Evolutionary conservation across 1,140 invertebrate genomes (phyloP), one percentile per base, ranked within the genome.

Genomic region (Laupala kohalensis): DNA sequence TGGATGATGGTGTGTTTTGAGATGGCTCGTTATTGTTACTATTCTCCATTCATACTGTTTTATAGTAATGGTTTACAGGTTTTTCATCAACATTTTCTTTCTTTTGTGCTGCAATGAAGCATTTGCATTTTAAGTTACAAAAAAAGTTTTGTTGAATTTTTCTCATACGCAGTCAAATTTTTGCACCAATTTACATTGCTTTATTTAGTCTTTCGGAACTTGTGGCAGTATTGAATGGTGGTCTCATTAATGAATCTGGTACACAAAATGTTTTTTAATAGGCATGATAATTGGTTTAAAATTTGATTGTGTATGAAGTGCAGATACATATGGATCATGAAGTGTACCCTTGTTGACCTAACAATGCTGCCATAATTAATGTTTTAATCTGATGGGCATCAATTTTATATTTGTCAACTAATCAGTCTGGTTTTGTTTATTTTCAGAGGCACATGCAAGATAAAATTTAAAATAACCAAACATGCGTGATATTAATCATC

Each of bases 381-480:
- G 26, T 68, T 68, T 24, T 68, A 29, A 26, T 37, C 67, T 29
- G 27, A 28, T 69, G 53, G 71, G 71, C 71, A 72, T 72, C 71
- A 72, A 69, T 72, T 68, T 69, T 72, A 69, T 72, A 69, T 72
- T 69, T 72, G 71, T 72, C 71, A 67, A 71, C 71, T 72, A 72
- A 72, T 72, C 71, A 72, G 71, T 72, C 71, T 72, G 71, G 71
- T 72, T 72, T 64, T 30, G 67, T 72, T 72, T 27, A 68, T 63
- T 72, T 72, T 69, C 71, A 72, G 71, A 72, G 71, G 71, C 71
- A 72, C 71, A 72, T 72, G 71, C 71, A 72, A 64, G 70, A 71
- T 71, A 71, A 68, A 68, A 28, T 64, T 71, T 64, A 66, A 71
- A 24, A 26, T 28, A 64, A 71, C 63, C 23, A n/a, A 29, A 30